phyloP scores from a whole-genome alignment of 2,113 vertebrate species.

The Phylloscopus trochilus region DNA sequence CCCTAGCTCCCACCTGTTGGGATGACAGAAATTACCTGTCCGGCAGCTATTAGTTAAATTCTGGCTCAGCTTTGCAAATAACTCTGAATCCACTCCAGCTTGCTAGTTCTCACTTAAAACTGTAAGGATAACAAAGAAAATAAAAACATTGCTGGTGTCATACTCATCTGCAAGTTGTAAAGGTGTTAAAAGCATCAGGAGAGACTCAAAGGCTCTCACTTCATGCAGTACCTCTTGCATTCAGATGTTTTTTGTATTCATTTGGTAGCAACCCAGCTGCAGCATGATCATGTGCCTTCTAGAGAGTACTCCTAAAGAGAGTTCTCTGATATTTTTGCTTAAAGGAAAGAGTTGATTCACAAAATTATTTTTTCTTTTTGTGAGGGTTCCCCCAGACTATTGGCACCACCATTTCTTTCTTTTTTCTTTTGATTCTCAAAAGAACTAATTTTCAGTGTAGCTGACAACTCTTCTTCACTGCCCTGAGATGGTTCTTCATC shows the following conservation, averaged over 20 bases:
- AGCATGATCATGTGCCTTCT: background rate
- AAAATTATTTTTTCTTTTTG: background rate
- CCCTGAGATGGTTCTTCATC: background rate
- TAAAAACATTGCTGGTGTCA: background rate
- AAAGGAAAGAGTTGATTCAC: background rate
- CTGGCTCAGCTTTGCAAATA: background rate
- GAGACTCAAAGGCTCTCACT: background rate
- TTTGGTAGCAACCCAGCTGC: background rate
- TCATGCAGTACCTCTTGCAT: background rate
- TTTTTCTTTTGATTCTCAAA: background rate
- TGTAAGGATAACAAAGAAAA: background rate
- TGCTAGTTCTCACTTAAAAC: background rate
- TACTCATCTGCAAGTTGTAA: background rate
- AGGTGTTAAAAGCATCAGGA: background rate
- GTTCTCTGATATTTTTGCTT: background rate
- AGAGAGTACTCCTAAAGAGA: background rate
- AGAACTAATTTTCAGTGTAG: background rate
- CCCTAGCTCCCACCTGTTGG: background rate
- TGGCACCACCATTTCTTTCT: background rate
- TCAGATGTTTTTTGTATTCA: background rate
- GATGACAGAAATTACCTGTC: background rate
- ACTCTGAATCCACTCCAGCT: background rate
- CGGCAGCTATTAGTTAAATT: background rate
- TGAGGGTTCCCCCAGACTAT: rapidly evolving
- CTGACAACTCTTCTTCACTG: background rate